phyloP scores from a whole-genome alignment of 1,140 invertebrate species.

The Heterodera carotae region DNA sequence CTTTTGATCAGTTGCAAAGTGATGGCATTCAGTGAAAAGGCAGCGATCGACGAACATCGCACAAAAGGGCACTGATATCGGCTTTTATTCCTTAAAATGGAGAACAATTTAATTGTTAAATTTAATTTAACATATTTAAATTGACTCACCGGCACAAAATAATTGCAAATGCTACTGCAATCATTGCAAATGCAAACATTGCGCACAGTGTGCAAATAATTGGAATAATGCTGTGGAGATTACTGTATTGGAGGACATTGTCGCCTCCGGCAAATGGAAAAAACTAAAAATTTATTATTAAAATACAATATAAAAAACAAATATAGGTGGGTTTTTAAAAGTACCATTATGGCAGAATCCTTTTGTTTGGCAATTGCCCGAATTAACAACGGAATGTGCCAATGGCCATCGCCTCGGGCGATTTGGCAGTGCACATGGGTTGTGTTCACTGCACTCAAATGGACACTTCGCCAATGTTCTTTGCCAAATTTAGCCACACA shows the following conservation, averaged over 20 bases:
- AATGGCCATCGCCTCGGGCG: not conserved
- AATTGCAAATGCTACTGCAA: slow-evolving; percentile 36
- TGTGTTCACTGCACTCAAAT: not conserved
- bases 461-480: not conserved
- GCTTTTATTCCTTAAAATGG: not conserved
- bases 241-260: slow-evolving; percentile 23
- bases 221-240: slow-evolving; percentile 20
- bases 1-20: slow-evolving; percentile 36
- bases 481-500: not conserved
- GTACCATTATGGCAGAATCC: not conserved
- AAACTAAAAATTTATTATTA: slow-evolving; percentile 14
- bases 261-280: not conserved
- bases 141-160: slow-evolving; percentile 30
- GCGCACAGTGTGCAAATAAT: slow-evolving; percentile 41
- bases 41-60: slow-evolving; percentile 34
- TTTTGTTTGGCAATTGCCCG: not conserved
- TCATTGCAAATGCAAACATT: slow-evolving; percentile 44
- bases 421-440: not conserved
- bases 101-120: not conserved
- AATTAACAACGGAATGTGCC: not conserved
- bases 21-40: slow-evolving; percentile 44
- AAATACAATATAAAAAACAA: not conserved
- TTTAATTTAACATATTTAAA: not conserved
- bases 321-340: no score
- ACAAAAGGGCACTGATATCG: slow-evolving; percentile 28